Percentiles rank a stretch among this genome's conserved stretches.
Conservation (phyloP, 1,140 invertebrate species). For the Ruditapes philippinarum region DNA sequence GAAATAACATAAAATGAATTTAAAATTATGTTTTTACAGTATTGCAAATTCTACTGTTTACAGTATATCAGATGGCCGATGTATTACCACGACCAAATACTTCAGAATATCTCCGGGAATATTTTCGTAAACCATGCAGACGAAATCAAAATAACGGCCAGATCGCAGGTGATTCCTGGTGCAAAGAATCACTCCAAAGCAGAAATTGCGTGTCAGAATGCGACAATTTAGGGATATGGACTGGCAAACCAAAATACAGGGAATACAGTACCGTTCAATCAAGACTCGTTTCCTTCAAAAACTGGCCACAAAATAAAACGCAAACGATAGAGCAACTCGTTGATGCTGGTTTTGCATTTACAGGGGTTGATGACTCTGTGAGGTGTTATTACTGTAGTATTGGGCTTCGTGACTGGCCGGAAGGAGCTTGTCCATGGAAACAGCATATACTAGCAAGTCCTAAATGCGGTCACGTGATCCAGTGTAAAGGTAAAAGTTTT, state of each 20-base stretch:
- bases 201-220: neutral
- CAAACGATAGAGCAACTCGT: neutral
- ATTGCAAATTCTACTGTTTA: too few relatives aligned
- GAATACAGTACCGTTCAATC: neutral
- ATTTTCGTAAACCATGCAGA: neutral
- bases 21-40: too few relatives aligned
- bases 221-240: neutral
- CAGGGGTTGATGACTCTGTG: neutral
- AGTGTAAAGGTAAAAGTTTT: neutral
- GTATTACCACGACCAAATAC: neutral
- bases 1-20: too few relatives aligned
- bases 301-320: neutral
- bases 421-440: constrained; percentile 5
- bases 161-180: neutral
- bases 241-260: neutral
- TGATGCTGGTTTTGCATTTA: constrained; percentile 75
- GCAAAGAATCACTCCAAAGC: neutral
- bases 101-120: neutral
- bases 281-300: neutral
- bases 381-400: neutral
- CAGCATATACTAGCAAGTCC: constrained; percentile 2
- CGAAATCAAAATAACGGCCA: neutral
- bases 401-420: neutral
- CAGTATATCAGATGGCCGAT: neutral
- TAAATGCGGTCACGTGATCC: neutral